Evolutionary conservation across 2,888 invertebrate species (phyloP).

Genomic region (Eubasilissa splendida): DNA sequence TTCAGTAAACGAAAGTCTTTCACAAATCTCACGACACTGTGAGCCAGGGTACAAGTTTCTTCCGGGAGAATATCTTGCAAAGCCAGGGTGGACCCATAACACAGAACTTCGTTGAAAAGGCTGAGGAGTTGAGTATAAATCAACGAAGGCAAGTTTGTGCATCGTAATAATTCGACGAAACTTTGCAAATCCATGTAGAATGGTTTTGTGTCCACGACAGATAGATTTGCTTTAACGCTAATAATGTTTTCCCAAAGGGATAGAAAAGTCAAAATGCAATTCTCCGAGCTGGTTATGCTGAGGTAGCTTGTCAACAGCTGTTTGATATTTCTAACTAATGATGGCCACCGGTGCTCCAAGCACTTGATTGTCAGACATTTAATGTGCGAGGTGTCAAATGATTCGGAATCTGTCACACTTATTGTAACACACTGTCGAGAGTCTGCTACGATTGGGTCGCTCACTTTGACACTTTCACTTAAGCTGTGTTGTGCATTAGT

Average conservation of each 20-base stretch:
- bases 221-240: slow-evolving; percentile 91
- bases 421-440: slow-evolving; percentile 71
- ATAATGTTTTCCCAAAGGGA: slow-evolving; percentile 92
- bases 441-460: slow-evolving; percentile 63
- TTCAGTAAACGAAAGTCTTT: slow-evolving; percentile 86
- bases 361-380: slow-evolving; percentile 90
- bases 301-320: slow-evolving; percentile 73
- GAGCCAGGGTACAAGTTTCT: slow-evolving; percentile 90
- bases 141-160: slow-evolving; percentile 82
- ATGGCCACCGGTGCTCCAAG: slow-evolving; percentile 88
- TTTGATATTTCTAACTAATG: slow-evolving; percentile 82
- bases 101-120: slow-evolving; percentile 90
- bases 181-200: slow-evolving; percentile 89
- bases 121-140: slow-evolving; percentile 90
- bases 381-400: slow-evolving; percentile 87
- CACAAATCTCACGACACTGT: slow-evolving; percentile 88
- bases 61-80: slow-evolving; percentile 90
- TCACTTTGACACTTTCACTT: slow-evolving; percentile 4
- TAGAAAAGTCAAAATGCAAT: slow-evolving; percentile 85
- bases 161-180: slow-evolving; percentile 81
- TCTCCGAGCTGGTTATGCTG: slow-evolving; percentile 76
- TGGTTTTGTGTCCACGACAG: slow-evolving; percentile 90
- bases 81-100: slow-evolving; percentile 92
- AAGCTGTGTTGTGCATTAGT: slow-evolving; percentile 8
- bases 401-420: slow-evolving; percentile 83